These are phyloP conservation scores for Nemotelus nigrinus DNA, from an alignment of 2,888 invertebrate species.

Conservation along the genomic window DNA sequence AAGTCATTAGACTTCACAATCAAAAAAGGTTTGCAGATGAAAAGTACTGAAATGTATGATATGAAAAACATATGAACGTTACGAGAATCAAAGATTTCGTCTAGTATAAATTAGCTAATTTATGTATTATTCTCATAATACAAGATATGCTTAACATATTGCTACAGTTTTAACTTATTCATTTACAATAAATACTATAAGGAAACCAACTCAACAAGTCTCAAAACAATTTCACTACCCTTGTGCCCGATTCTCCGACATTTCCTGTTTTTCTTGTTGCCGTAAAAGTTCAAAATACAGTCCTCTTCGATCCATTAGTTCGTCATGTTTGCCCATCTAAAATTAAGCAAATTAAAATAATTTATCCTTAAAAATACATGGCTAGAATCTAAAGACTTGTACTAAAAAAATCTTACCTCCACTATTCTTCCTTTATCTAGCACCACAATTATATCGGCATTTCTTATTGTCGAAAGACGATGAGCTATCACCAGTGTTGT, in stretches of 20 bases:
- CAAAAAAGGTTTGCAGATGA: too few species aligned
- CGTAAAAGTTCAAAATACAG: slow-evolving; percentile 86
- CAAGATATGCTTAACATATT: slow-evolving; percentile 26
- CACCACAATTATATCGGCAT: slow-evolving; percentile 93
- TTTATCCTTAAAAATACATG: not conserved
- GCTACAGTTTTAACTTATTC: slow-evolving; percentile 9
- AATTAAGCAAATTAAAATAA: slow-evolving; percentile 48
- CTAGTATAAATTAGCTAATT: too few species aligned
- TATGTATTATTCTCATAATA: not conserved
- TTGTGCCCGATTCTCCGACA: slow-evolving; percentile 44
- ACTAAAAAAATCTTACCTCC: slow-evolving; percentile 70
- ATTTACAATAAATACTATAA: slow-evolving; percentile 26
- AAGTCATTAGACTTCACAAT: too few species aligned
- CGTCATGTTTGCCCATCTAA: slow-evolving; percentile 86
- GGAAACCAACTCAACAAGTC: slow-evolving; percentile 8
- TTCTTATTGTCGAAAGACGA: slow-evolving; percentile 87
- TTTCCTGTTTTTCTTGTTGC: slow-evolving; percentile 72
- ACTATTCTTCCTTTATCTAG: slow-evolving; percentile 83
- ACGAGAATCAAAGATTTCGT: too few species aligned
- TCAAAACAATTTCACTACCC: not conserved
- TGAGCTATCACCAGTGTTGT: slow-evolving; percentile 97
- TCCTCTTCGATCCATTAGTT: slow-evolving; percentile 80
- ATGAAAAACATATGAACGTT: too few species aligned
- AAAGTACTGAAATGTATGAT: too few species aligned
- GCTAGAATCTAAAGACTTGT: not conserved